Conservation (phyloP, 2,888 invertebrate genomes). For the Calliphora vomitoria region DNA sequence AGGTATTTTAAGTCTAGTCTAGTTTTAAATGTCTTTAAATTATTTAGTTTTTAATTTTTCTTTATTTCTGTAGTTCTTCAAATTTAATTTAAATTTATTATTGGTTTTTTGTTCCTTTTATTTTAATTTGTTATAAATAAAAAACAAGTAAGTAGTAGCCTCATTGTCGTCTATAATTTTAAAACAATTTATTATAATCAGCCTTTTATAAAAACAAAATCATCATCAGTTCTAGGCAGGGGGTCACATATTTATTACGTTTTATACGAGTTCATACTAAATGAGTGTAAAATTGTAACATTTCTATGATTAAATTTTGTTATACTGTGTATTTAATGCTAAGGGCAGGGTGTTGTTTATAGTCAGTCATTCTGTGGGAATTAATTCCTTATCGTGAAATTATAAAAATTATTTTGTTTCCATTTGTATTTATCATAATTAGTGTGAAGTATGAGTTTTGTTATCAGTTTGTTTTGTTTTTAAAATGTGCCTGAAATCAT, state of each 20-base stretch:
- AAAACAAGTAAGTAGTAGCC: not conserved
- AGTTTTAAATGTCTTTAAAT: not conserved
- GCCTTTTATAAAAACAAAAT: not conserved
- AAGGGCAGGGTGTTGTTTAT: not conserved
- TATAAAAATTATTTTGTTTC: not conserved
- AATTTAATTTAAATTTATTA: slow-evolving; percentile 55
- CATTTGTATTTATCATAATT: slow-evolving; percentile 12
- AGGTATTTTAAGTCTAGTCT: not conserved
- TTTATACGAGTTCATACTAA: too few relatives aligned
- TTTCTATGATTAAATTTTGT: not conserved
- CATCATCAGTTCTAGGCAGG: slow-evolving; percentile 13
- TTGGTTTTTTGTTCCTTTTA: slow-evolving; percentile 9
- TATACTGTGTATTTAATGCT: not conserved
- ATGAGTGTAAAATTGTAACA: not conserved
- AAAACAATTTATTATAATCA: slow-evolving; percentile 58
- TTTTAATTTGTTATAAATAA: slow-evolving; percentile 6
- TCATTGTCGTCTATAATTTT: slow-evolving; percentile 27
- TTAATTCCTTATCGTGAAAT: not conserved
- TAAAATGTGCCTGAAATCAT: too few relatives aligned
- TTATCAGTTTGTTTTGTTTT: slow-evolving; percentile 12
- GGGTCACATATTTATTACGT: too few relatives aligned
- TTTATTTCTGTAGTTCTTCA: not conserved
- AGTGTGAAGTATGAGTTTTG: not conserved
- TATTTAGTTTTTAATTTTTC: not conserved
- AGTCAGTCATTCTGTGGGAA: slow-evolving; percentile 4